Percentiles rank a stretch among this genome's conserved stretches.
Conservation (phyloP, 2,888 invertebrate genomes). For the Branchellion lobata region DNA sequence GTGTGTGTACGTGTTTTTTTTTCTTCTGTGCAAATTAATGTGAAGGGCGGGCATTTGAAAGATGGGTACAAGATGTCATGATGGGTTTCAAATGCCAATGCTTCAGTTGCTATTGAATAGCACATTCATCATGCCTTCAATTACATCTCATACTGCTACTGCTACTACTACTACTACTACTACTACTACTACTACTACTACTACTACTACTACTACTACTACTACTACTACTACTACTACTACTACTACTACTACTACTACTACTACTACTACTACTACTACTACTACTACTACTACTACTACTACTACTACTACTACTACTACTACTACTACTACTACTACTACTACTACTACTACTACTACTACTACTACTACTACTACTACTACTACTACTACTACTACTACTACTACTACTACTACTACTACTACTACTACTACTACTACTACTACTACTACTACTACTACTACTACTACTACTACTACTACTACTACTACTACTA, state of each 20-base stretch:
- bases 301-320: slow-evolving; percentile 34
- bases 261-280: slow-evolving; percentile 18
- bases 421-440: too few species aligned
- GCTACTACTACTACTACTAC: slow-evolving; percentile 27
- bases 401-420: background rate
- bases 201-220: slow-evolving; percentile 29
- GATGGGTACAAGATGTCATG: too few species aligned
- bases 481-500: too few species aligned
- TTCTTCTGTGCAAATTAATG: too few species aligned
- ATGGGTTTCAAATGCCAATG: too few species aligned
- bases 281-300: slow-evolving; percentile 31
- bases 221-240: slow-evolving; percentile 27
- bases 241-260: slow-evolving; percentile 17
- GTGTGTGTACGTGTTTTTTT: too few species aligned
- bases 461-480: too few species aligned
- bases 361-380: slow-evolving; percentile 35
- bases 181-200: slow-evolving; percentile 29
- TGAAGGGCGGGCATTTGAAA: too few species aligned
- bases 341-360: slow-evolving; percentile 38
- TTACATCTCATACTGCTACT: background rate
- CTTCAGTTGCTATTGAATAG: too few species aligned
- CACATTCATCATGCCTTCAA: background rate
- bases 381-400: slow-evolving; percentile 36
- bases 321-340: slow-evolving; percentile 33
- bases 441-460: too few species aligned